Evolutionary conservation across 2,888 invertebrate genomes (phyloP).

Genomic region (Agrochola macilenta): DNA sequence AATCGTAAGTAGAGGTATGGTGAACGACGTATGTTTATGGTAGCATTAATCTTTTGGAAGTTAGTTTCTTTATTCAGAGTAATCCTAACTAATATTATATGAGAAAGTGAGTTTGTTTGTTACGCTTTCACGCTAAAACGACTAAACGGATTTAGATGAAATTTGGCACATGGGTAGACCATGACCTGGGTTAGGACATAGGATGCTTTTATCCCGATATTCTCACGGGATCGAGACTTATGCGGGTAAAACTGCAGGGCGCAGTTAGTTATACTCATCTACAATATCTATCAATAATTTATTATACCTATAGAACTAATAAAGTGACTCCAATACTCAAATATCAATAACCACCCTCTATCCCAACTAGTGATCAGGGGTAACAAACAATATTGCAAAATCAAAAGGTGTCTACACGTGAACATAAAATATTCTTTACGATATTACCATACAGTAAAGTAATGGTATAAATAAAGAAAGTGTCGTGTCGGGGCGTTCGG

Average conservation of each 20-base stretch:
- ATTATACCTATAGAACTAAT: not conserved
- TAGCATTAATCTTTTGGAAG: not conserved
- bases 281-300: not conserved
- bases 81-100: too few relatives aligned
- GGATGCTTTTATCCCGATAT: too few relatives aligned
- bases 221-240: too few relatives aligned
- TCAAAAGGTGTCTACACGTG: constrained; percentile 77
- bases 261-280: not conserved
- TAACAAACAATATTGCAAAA: constrained; percentile 71
- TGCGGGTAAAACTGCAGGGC: too few relatives aligned
- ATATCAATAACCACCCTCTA: constrained; percentile 57
- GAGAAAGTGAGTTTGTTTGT: too few relatives aligned
- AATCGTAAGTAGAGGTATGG: not conserved
- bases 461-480: constrained; percentile 86
- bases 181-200: too few relatives aligned
- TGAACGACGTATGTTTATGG: not conserved
- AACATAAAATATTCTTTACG: constrained; percentile 84
- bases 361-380: constrained; percentile 55
- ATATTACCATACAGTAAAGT: constrained; percentile 81
- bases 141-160: too few relatives aligned
- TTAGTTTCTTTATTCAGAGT: not conserved
- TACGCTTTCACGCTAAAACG: too few relatives aligned
- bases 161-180: too few relatives aligned
- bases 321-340: constrained; percentile 39
- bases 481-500: constrained; percentile 84